phyloP scores from a whole-genome alignment of 1,140 invertebrate genomes.

The Pomacea maculata region DNA sequence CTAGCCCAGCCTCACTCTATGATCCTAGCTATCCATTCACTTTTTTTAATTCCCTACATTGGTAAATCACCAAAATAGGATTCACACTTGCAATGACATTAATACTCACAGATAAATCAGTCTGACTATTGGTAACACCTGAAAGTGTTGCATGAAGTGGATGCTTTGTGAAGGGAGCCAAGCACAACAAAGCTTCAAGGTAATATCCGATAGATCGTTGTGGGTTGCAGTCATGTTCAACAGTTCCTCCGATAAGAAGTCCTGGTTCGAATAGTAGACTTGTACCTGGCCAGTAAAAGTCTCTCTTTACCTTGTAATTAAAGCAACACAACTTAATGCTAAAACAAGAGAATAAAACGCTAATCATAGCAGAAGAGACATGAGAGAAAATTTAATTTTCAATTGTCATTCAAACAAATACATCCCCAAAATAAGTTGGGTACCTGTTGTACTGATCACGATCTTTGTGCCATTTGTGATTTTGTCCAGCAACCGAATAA shows the following conservation, averaged over 20 bases:
- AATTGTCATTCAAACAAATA: neutral
- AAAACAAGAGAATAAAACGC: neutral
- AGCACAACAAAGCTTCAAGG: conserved; percentile 85
- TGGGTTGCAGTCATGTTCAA: conserved; percentile 87
- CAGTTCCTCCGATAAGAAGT: conserved; percentile 82
- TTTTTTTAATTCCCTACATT: too few species aligned
- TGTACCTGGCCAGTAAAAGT: conserved; percentile 70
- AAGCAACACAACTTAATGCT: neutral
- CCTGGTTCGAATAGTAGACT: conserved; percentile 89
- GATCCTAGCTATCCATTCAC: too few species aligned
- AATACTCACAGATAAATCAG: conserved; percentile 67
- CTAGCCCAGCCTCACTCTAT: too few species aligned
- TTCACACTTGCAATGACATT: neutral
- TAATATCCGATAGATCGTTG: conserved; percentile 90
- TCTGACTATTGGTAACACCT: conserved; percentile 87
- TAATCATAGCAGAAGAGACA: neutral
- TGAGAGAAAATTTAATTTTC: neutral
- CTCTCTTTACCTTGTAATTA: neutral
- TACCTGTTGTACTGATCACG: conserved; percentile 90
- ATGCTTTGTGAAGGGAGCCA: conserved; percentile 96
- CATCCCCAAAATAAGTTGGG: conserved; percentile 5
- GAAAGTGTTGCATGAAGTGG: conserved; percentile 81
- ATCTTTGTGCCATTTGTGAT: conserved; percentile 93
- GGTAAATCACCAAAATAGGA: too few species aligned
- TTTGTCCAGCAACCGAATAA: conserved; percentile 90